Evolutionary conservation across 2,888 invertebrate genomes (phyloP).

Genomic region (Apodemia duryi): DNA sequence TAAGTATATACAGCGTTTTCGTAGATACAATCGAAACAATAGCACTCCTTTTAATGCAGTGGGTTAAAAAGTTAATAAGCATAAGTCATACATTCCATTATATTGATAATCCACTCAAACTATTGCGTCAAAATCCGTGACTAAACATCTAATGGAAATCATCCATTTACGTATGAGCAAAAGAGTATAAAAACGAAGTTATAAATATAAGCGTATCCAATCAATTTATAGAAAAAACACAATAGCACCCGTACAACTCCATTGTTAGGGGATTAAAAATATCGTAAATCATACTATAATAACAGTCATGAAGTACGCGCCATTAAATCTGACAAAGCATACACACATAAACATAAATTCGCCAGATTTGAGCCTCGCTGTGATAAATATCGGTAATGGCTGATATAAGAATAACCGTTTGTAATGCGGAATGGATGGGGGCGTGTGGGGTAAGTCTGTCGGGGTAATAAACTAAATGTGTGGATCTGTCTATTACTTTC

Average conservation of each 20-base stretch:
- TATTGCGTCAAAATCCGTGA: too few species aligned
- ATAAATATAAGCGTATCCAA: slow-evolving; percentile 5
- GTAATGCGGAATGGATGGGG: slow-evolving; percentile 36
- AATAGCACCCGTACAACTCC: slow-evolving; percentile 6
- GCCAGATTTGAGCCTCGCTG: slow-evolving; percentile 41
- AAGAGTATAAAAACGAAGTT: not conserved
- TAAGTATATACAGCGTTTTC: too few species aligned
- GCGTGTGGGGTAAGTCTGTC: slow-evolving; percentile 22
- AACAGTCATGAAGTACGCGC: slow-evolving; percentile 27
- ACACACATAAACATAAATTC: slow-evolving; percentile 44
- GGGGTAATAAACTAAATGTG: not conserved
- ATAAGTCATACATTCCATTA: too few species aligned
- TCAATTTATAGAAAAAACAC: slow-evolving; percentile 6
- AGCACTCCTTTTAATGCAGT: too few species aligned
- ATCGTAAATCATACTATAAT: slow-evolving; percentile 34
- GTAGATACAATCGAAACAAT: too few species aligned
- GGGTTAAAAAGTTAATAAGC: too few species aligned
- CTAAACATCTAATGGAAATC: not conserved
- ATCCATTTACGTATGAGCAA: not conserved
- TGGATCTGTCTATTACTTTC: not conserved
- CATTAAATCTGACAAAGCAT: slow-evolving; percentile 30
- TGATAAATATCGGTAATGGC: slow-evolving; percentile 56
- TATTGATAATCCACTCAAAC: too few species aligned
- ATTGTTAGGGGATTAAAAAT: slow-evolving; percentile 26
- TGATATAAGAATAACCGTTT: slow-evolving; percentile 47